A percentile compares a stretch with the other conserved stretches of the same genome.
These are phyloP conservation scores for Rhinatrema bivittatum DNA, from an alignment of 2,797 vertebrate species.

Conservation along the genomic window DNA sequence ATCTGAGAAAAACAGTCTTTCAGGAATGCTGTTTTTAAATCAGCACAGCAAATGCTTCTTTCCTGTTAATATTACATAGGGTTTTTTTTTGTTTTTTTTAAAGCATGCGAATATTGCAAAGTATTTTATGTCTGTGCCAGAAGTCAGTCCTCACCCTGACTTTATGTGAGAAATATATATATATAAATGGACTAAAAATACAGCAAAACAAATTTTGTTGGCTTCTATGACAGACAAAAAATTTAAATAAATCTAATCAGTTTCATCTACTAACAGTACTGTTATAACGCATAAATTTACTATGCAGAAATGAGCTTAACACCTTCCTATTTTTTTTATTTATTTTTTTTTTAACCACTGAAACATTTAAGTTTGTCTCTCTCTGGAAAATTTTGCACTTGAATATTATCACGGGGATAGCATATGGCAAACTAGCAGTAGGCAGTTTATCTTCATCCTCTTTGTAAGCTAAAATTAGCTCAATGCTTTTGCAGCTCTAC, in stretches of 20 bases:
- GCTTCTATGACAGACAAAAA: conserved; percentile 61
- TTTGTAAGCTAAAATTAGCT: conserved; percentile 97
- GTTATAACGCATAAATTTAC: conserved; percentile 54
- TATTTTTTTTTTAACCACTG: conserved; percentile 40
- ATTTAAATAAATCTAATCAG: conserved; percentile 58
- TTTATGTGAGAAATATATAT: conserved; percentile 68
- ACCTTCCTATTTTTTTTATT: too few relatives aligned
- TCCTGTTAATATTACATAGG: conserved; percentile 27
- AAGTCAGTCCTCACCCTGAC: conserved; percentile 72
- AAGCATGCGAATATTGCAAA: conserved; percentile 14
- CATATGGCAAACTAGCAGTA: conserved; percentile 91
- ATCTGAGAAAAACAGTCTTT: conserved; percentile 66
- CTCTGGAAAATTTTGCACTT: conserved; percentile 74
- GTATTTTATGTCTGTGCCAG: conserved; percentile 42
- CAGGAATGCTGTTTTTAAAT: conserved; percentile 66
- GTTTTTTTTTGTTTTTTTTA: conserved; percentile 39
- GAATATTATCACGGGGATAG: conserved; percentile 80
- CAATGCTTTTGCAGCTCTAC: conserved; percentile 74
- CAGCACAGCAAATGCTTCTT: conserved; percentile 60
- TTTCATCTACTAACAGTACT: conserved; percentile 58
- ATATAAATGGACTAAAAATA: conserved; percentile 73
- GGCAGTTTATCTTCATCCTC: conserved; percentile 96
- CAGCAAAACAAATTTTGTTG: conserved; percentile 64
- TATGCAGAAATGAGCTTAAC: conserved; percentile 47
- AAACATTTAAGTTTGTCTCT: conserved; percentile 57